phyloP scores from a whole-genome alignment of 2,888 invertebrate genomes.

The Meandrusa payeni region DNA sequence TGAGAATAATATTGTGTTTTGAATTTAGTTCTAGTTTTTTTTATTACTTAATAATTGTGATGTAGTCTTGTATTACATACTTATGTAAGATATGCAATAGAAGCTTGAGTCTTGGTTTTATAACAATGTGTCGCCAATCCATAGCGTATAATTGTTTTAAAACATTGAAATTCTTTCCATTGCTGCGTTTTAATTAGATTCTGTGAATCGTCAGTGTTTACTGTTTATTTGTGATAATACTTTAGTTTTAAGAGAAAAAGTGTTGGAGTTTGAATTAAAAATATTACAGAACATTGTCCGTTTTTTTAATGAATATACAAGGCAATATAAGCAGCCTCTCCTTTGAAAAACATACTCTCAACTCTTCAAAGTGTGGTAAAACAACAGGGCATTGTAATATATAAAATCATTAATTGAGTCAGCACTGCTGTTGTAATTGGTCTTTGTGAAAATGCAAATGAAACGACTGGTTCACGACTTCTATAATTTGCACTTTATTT shows the following conservation, averaged over 20 bases:
- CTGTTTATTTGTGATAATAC: conserved; percentile 75
- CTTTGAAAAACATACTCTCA: too few species aligned
- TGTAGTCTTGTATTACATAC: not conserved
- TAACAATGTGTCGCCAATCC: not conserved
- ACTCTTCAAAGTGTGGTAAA: too few species aligned
- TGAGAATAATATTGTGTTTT: too few species aligned
- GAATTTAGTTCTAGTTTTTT: conserved; percentile 14
- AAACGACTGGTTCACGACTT: conserved; percentile 53
- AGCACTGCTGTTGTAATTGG: too few species aligned
- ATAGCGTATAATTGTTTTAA: not conserved
- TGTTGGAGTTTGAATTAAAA: conserved; percentile 54
- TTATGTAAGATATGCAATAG: conserved; percentile 3
- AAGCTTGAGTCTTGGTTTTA: not conserved
- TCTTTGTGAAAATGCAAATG: conserved; percentile 42
- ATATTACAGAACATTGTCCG: conserved; percentile 31
- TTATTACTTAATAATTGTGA: not conserved
- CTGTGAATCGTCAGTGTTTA: conserved; percentile 76
- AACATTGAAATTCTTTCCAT: conserved; percentile 46
- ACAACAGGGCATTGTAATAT: too few species aligned
- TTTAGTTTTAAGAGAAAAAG: conserved; percentile 62
- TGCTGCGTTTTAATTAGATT: conserved; percentile 63
- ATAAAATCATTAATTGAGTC: too few species aligned
- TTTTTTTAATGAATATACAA: too few species aligned
- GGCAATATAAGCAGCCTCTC: too few species aligned
- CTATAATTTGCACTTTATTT: conserved; percentile 59